Evolutionary conservation across 2,888 invertebrate genomes (phyloP), one percentile per base, ranked within the genome.

Genomic region (Calameuta filiformis): DNA sequence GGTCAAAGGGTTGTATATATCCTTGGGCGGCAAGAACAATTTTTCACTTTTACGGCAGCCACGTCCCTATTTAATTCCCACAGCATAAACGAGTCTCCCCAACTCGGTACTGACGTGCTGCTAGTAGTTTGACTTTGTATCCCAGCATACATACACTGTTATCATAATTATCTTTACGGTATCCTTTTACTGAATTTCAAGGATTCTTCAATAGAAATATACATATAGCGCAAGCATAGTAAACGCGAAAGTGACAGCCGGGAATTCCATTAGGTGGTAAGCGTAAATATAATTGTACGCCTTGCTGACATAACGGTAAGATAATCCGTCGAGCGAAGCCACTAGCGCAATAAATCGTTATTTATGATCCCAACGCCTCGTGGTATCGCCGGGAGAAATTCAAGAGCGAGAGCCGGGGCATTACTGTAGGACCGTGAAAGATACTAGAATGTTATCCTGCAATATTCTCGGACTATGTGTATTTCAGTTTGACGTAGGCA

Each of bases 281-380:
- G 90, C 90, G 89, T 89, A 89, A 90, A 90, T 90, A 88, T 88
- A 88, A 90, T 90, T 89, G 89, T 87, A 86, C 56, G 56, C 81
- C 82, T 84, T 82, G 89, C 88, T 90, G 90, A 91, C 90, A 90
- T 89, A 90, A 90, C 89, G 85, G 89, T 87, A 87, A 89, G 90
- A 89, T 88, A 90, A 90, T 90, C 89, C 89, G 87, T 88, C 87
- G 87, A 86, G 88, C 85, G 75, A 88, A 89, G 87, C 88, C 88
- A 87, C 85, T 87, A 87, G 85, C 79, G 89, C 87, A 88, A 90
- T 90, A 90, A 89, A 89, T 89, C 85, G 90, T 90, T 87, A 90
- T 90, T 90, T 90, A 90, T 89, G 89, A 88, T 89, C 87, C 86
- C 84, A 83, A 82, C 85, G 81, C 83, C 80, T 82, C 83, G 35